Conservation (phyloP, 2,888 invertebrate species). For the Cinara cedri region DNA sequence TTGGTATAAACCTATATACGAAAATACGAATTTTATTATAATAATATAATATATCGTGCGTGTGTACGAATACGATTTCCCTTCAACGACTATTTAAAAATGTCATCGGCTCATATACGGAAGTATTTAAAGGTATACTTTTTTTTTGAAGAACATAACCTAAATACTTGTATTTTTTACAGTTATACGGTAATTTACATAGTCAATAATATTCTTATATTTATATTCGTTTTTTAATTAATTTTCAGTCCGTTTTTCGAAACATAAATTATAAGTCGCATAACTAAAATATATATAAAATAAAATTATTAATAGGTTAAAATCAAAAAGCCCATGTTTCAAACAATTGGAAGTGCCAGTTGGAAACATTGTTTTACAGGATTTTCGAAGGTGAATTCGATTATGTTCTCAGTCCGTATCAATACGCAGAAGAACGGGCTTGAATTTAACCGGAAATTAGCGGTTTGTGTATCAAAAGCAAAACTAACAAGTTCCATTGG, state of each 20-base stretch:
- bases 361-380: too few species aligned
- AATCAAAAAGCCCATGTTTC: too few species aligned
- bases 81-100: conserved; percentile 16
- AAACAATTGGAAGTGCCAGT: too few species aligned
- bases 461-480: too few species aligned
- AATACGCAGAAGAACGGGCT: too few species aligned
- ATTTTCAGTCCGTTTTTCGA: neutral
- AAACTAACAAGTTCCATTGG: too few species aligned
- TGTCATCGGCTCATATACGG: conserved; percentile 27
- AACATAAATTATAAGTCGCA: neutral
- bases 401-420: too few species aligned
- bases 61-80: conserved; percentile 36
- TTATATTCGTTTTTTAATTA: neutral
- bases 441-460: too few species aligned
- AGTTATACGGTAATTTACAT: neutral
- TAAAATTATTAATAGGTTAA: neutral
- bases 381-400: too few species aligned
- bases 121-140: neutral
- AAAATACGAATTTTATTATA: conserved; percentile 49
- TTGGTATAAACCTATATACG: neutral
- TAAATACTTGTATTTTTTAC: conserved; percentile 6
- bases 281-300: neutral
- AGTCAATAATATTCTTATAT: neutral
- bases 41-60: neutral
- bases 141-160: conserved; percentile 7